Conservation (phyloP, 2,797 vertebrate species). For the Ceryle rudis region DNA sequence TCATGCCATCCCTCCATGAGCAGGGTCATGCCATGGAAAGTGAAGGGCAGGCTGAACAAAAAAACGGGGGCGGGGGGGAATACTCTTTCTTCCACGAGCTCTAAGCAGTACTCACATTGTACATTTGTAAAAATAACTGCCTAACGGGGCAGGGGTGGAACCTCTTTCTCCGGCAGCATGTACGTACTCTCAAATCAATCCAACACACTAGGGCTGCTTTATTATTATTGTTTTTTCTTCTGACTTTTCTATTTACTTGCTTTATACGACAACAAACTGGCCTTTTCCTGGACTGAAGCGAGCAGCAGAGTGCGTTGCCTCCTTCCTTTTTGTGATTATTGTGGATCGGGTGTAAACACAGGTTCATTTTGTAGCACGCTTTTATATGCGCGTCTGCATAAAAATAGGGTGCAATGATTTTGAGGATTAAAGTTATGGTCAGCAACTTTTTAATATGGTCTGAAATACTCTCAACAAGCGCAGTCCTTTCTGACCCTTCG, state of each 20-base stretch:
- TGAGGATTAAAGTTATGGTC: slow-evolving; percentile 75
- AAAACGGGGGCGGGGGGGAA: accelerated
- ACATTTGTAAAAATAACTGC: slow-evolving; percentile 72
- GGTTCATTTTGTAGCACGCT: slow-evolving; percentile 68
- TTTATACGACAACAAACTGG: slow-evolving; percentile 60
- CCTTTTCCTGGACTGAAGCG: slow-evolving; percentile 61
- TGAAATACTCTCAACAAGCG: slow-evolving; percentile 28
- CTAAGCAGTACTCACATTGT: slow-evolving; percentile 60
- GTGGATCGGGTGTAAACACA: slow-evolving; percentile 47
- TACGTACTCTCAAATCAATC: slow-evolving; percentile 78
- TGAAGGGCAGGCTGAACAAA: accelerated
- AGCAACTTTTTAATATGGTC: slow-evolving; percentile 73
- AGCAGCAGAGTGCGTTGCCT: slow-evolving; percentile 54
- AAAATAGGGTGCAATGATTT: slow-evolving; percentile 77
- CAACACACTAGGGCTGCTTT: slow-evolving; percentile 36
- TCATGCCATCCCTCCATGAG: accelerated
- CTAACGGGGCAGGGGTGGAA: slow-evolving; percentile 61
- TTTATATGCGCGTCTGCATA: slow-evolving; percentile 58
- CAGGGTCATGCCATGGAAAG: background rate
- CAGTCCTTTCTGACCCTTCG: slow-evolving; percentile 40
- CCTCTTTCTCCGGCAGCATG: slow-evolving; percentile 58
- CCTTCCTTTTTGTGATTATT: slow-evolving; percentile 67
- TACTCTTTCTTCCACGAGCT: background rate
- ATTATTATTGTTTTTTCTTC: background rate
- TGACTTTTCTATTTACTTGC: slow-evolving; percentile 65